Conservation (phyloP, 2,797 vertebrate species). For the Catostomus latipinnis region DNA sequence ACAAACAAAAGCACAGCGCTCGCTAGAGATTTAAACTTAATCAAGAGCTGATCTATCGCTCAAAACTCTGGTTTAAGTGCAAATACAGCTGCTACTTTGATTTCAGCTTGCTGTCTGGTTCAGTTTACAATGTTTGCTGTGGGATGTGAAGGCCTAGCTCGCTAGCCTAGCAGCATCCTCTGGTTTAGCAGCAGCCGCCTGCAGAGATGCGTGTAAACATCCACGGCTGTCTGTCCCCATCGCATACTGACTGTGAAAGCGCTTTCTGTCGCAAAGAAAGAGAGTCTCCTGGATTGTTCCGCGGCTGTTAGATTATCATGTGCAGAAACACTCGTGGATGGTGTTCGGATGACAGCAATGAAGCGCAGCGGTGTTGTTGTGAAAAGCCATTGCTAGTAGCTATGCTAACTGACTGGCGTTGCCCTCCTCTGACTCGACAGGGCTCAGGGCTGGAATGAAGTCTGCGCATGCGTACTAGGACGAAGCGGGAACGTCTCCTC, state of each 20-base stretch:
- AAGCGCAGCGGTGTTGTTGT: conserved; percentile 73
- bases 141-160: conserved; percentile 72
- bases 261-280: neutral
- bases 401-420: conserved; percentile 66
- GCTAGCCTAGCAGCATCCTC: conserved; percentile 79
- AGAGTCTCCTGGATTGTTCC: neutral
- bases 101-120: neutral
- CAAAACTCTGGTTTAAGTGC: conserved; percentile 15
- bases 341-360: conserved; percentile 57
- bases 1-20: conserved; percentile 35
- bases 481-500: neutral
- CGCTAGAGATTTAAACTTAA: neutral
- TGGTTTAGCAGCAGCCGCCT: conserved; percentile 72
- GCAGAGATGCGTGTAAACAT: conserved; percentile 74
- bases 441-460: conserved; percentile 69
- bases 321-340: conserved; percentile 35
- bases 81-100: conserved; percentile 11
- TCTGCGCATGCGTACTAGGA: conserved; percentile 71
- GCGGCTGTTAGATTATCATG: conserved; percentile 16
- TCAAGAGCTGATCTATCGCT: neutral
- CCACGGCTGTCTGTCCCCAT: conserved; percentile 35
- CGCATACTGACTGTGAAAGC: conserved; percentile 25
- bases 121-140: neutral
- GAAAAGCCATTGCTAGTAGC: conserved; percentile 75
- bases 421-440: conserved; percentile 68